Evolutionary conservation across 1,140 invertebrate genomes (phyloP).

Genomic region (Ephestia elutella): DNA sequence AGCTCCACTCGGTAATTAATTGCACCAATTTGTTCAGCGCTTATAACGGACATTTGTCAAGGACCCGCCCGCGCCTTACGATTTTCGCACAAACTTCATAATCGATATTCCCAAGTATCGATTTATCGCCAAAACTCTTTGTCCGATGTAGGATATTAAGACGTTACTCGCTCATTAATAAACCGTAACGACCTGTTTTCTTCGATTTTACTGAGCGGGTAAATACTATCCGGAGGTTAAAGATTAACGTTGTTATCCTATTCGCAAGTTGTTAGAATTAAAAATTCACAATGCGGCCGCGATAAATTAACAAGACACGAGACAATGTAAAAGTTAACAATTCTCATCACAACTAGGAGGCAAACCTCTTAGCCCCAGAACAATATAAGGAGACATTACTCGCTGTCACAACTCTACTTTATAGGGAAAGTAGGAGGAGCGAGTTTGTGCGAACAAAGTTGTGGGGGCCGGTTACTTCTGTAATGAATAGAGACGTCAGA

Average conservation of each 20-base stretch:
- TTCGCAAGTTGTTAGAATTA: slow-evolving; percentile 25
- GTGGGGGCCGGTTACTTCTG: slow-evolving; percentile 54
- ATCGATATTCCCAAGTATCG: slow-evolving; percentile 61
- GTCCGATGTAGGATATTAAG: slow-evolving; percentile 34
- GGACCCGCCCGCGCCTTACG: slow-evolving; percentile 53
- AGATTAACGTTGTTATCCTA: slow-evolving; percentile 19
- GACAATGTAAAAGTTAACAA: slow-evolving; percentile 60
- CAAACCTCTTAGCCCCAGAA: slow-evolving; percentile 70
- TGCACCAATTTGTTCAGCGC: slow-evolving; percentile 69
- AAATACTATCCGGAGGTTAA: slow-evolving; percentile 22
- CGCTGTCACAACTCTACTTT: slow-evolving; percentile 71
- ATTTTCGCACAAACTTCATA: slow-evolving; percentile 68
- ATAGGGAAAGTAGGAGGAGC: slow-evolving; percentile 63
- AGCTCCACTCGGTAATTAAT: slow-evolving; percentile 65
- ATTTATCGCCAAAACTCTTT: slow-evolving; percentile 42
- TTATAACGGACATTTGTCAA: slow-evolving; percentile 73
- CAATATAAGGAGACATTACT: slow-evolving; percentile 73
- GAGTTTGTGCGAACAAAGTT: slow-evolving; percentile 67
- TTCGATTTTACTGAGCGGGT: slow-evolving; percentile 23
- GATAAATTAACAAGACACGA: slow-evolving; percentile 48
- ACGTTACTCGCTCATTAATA: slow-evolving; percentile 40
- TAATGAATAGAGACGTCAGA: slow-evolving; percentile 71
- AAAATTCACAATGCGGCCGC: slow-evolving; percentile 31
- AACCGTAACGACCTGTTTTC: slow-evolving; percentile 30
- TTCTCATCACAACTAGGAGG: slow-evolving; percentile 60